Evolutionary conservation across 2,113 vertebrate genomes (phyloP).

Genomic region (Hippocampus barbouri): DNA sequence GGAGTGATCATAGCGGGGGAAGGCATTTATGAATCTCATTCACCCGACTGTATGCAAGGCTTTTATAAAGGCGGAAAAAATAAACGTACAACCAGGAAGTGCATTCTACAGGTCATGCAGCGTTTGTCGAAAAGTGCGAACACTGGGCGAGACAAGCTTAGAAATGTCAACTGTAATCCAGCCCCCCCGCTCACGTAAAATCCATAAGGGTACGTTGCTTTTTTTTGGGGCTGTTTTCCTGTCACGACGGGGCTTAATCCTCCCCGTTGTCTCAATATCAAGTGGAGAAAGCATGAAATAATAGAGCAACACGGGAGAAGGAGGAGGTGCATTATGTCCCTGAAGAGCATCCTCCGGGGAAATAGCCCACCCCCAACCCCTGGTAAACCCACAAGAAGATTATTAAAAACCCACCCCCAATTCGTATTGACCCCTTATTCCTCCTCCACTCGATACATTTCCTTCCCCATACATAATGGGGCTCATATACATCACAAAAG

Average conservation of each 20-base stretch:
- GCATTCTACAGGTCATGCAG: not conserved
- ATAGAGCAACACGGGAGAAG: slow-evolving; percentile 29
- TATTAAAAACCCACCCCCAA: slow-evolving; percentile 30
- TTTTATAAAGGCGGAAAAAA: not conserved
- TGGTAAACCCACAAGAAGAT: slow-evolving; percentile 39
- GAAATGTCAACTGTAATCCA: slow-evolving; percentile 8
- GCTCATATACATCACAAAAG: slow-evolving; percentile 50
- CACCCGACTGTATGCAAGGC: not conserved
- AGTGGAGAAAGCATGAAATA: slow-evolving; percentile 44
- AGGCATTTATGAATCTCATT: too few relatives aligned
- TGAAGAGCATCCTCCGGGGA: slow-evolving; percentile 39
- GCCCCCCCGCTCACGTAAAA: not conserved
- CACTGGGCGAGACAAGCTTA: not conserved
- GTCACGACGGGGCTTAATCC: slow-evolving; percentile 35
- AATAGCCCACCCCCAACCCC: slow-evolving; percentile 23
- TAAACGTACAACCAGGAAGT: not conserved
- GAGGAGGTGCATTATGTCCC: slow-evolving; percentile 9
- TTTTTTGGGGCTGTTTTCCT: slow-evolving; percentile 21
- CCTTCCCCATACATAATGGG: slow-evolving; percentile 34
- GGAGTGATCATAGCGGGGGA: too few relatives aligned
- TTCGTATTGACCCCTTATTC: not conserved
- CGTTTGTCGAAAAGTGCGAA: slow-evolving; percentile 7
- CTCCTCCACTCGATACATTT: slow-evolving; percentile 25
- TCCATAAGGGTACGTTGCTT: slow-evolving; percentile 43
- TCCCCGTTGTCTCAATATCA: slow-evolving; percentile 56